Evolutionary conservation across 1,140 invertebrate species (phyloP).

Genomic region (Saccostrea glomerata): DNA sequence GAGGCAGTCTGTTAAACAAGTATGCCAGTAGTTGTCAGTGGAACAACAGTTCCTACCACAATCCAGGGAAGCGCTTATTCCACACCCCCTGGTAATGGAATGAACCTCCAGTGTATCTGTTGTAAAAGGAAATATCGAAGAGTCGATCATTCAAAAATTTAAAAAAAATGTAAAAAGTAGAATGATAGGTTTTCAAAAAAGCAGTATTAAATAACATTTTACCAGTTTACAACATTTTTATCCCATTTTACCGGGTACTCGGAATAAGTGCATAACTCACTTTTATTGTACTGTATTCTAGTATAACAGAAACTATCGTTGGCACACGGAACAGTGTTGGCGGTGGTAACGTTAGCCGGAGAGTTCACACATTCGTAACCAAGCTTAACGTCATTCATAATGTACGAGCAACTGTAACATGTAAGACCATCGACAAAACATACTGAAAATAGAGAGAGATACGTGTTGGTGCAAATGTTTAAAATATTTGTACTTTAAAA

Average conservation of each 20-base stretch:
- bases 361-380: background rate
- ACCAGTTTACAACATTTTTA: no score
- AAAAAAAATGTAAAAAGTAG: background rate
- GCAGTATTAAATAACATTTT: background rate
- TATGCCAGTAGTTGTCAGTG: background rate
- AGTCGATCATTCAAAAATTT: no score
- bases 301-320: background rate
- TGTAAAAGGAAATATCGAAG: background rate
- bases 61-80: background rate
- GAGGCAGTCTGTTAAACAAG: background rate
- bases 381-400: background rate
- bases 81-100: background rate
- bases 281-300: background rate
- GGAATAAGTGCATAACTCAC: background rate
- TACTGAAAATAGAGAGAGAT: background rate
- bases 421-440: background rate
- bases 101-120: background rate
- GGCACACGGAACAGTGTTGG: background rate
- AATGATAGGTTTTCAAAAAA: background rate
- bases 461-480: background rate
- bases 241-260: no score
- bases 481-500: background rate
- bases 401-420: slow-evolving; percentile 10
- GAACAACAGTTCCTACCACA: slow-evolving; percentile 11
- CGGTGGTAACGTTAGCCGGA: background rate